Conservation (phyloP, 2,113 vertebrate genomes). For the Hippocampus barbouri region DNA sequence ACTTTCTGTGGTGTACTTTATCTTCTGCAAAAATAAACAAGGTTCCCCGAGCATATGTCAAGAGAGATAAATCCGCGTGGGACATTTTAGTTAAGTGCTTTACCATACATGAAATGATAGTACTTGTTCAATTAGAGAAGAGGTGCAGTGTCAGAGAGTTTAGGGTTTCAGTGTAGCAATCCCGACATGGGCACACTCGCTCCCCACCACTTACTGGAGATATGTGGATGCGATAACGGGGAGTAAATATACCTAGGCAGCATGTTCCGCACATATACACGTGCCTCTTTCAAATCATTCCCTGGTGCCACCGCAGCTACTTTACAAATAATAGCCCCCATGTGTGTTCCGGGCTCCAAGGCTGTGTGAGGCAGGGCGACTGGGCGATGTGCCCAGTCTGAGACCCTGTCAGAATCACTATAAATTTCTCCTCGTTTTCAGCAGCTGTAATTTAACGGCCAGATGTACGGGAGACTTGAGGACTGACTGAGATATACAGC, state of each 20-base stretch:
- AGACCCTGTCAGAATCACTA: conserved; percentile 71
- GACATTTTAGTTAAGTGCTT: conserved; percentile 61
- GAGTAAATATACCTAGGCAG: conserved; percentile 59
- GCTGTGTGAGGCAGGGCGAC: conserved; percentile 64
- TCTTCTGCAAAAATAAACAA: conserved; percentile 33
- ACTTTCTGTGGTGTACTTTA: conserved; percentile 17
- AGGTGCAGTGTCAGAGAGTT: conserved; percentile 36
- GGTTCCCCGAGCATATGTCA: conserved; percentile 40
- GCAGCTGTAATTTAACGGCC: conserved; percentile 70
- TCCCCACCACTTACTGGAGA: conserved; percentile 50
- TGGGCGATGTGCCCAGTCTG: conserved; percentile 72
- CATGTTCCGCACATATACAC: conserved; percentile 37
- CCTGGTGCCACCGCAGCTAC: conserved; percentile 70
- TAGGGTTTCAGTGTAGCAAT: conserved; percentile 48
- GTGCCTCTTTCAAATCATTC: conserved; percentile 64
- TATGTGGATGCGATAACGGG: conserved; percentile 61
- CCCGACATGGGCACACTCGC: conserved; percentile 44
- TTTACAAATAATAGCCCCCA: conserved; percentile 75
- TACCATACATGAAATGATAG: conserved; percentile 63
- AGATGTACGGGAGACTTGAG: conserved; percentile 70
- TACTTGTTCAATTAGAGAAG: conserved; percentile 48
- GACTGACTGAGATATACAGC: conserved; percentile 64
- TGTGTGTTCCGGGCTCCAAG: conserved; percentile 68
- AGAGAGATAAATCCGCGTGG: conserved; percentile 50
- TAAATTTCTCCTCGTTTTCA: conserved; percentile 73